A percentile compares a stretch with the other conserved stretches of the same genome.
Conservation (phyloP, 2,888 invertebrate genomes). For the Melanotus villosus region DNA sequence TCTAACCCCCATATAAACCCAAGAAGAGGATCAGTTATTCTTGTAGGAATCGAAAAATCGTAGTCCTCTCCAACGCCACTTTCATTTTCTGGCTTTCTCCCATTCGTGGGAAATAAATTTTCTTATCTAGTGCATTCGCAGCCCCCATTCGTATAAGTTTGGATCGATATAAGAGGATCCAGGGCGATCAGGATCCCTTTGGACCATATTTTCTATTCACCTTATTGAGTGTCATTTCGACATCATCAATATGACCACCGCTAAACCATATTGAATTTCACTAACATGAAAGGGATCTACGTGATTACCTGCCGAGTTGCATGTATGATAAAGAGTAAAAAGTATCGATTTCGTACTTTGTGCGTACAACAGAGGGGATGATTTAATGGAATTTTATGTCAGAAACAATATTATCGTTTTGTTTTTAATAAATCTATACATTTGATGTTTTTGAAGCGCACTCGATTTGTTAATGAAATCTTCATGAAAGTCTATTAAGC, state of each 20-base stretch:
- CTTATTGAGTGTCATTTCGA: conserved; percentile 60
- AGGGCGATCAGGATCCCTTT: conserved; percentile 49
- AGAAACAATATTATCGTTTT: conserved; percentile 4
- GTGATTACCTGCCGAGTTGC: conserved; percentile 51
- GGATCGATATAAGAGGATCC: conserved; percentile 43
- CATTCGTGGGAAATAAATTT: conserved; percentile 38
- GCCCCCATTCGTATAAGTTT: conserved; percentile 35
- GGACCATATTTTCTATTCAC: conserved; percentile 58
- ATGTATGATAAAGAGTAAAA: conserved; percentile 20
- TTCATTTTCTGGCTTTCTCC: conserved; percentile 37
- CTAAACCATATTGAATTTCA: conserved; percentile 62
- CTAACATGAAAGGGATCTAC: conserved; percentile 57
- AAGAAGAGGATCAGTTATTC: conserved; percentile 37
- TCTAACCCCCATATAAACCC: conserved; percentile 25
- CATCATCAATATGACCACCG: conserved; percentile 62
- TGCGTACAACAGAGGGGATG: not conserved
- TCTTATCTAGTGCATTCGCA: conserved; percentile 41
- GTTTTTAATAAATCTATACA: not conserved
- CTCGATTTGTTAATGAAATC: not conserved
- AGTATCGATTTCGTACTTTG: conserved; percentile 22
- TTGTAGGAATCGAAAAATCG: conserved; percentile 37
- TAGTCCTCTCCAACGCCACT: conserved; percentile 7
- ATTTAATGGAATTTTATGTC: conserved; percentile 1
- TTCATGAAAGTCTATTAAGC: not conserved
- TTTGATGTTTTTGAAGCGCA: not conserved